These are phyloP conservation scores for Timema podura DNA, from an alignment of 2,888 invertebrate genomes.

Conservation along the genomic window DNA sequence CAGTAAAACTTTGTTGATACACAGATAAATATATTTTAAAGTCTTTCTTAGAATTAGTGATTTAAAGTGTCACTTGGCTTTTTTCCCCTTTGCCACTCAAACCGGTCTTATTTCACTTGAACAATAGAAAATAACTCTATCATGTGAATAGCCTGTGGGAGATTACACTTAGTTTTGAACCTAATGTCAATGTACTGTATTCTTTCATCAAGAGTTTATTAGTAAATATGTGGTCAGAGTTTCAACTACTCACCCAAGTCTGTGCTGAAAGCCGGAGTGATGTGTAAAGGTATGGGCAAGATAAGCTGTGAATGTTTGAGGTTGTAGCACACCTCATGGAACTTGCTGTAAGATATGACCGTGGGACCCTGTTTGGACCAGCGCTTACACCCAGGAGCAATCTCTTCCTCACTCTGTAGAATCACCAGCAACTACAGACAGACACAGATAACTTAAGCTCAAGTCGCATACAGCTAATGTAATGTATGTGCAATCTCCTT, in stretches of 20 bases:
- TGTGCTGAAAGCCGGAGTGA: slow-evolving; percentile 93
- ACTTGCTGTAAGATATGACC: slow-evolving; percentile 75
- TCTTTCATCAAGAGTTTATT: slow-evolving; percentile 11
- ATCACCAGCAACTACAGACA: slow-evolving; percentile 71
- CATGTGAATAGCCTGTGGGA: not conserved
- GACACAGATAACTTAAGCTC: slow-evolving; percentile 8
- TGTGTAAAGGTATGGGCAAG: slow-evolving; percentile 89
- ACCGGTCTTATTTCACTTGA: too few species aligned
- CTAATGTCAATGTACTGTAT: not conserved
- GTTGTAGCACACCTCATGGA: slow-evolving; percentile 90
- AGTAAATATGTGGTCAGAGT: not conserved
- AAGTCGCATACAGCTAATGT: too few species aligned
- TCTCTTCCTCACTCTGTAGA: slow-evolving; percentile 87
- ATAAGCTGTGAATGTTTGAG: slow-evolving; percentile 83
- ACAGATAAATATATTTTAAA: too few species aligned
- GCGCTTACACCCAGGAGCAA: slow-evolving; percentile 49
- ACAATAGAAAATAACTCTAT: too few species aligned
- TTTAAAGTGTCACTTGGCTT: too few species aligned
- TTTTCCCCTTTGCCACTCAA: too few species aligned
- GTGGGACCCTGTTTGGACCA: slow-evolving; percentile 44
- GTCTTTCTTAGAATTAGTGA: too few species aligned
- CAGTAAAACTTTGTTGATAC: too few species aligned
- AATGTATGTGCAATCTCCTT: too few species aligned
- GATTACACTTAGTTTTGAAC: not conserved
- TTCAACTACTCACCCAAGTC: slow-evolving; percentile 62